Conservation (phyloP, 2,888 invertebrate genomes). For the Ecdyonurus torrentis region DNA sequence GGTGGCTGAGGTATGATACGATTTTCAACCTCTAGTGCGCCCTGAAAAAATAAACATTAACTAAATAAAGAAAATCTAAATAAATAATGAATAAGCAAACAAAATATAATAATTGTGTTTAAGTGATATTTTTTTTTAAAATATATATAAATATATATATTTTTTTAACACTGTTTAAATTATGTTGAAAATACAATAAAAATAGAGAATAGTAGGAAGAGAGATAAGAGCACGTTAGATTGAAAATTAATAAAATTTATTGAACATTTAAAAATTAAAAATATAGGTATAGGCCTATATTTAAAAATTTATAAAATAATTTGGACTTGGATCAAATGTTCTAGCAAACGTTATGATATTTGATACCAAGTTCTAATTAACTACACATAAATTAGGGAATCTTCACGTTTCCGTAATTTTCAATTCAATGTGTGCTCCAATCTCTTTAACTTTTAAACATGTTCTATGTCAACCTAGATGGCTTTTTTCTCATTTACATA, state of each 20-base stretch:
- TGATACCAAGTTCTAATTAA: too few relatives aligned
- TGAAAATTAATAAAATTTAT: not conserved
- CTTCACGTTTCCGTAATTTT: too few relatives aligned
- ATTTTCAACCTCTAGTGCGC: constrained; percentile 12
- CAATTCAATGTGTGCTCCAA: too few relatives aligned
- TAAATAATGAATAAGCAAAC: not conserved
- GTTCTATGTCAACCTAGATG: too few relatives aligned
- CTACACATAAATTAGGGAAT: too few relatives aligned
- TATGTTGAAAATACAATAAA: too few relatives aligned
- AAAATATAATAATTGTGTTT: not conserved
- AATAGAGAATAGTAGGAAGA: constrained; percentile 14
- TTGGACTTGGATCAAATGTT: too few relatives aligned
- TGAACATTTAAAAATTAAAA: not conserved
- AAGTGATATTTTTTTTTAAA: not conserved
- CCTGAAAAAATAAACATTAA: not conserved
- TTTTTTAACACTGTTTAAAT: not conserved
- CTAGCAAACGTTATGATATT: too few relatives aligned
- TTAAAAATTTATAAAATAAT: too few relatives aligned
- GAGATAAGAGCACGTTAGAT: constrained; percentile 9
- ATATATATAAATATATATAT: not conserved
- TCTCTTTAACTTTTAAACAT: too few relatives aligned
- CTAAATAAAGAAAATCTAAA: constrained; percentile 8
- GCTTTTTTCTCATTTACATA: too few relatives aligned
- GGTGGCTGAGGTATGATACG: constrained; percentile 37
- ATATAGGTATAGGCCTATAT: not conserved